Conservation (phyloP, 2,797 vertebrate species). For the Acanthurus lineatus region DNA sequence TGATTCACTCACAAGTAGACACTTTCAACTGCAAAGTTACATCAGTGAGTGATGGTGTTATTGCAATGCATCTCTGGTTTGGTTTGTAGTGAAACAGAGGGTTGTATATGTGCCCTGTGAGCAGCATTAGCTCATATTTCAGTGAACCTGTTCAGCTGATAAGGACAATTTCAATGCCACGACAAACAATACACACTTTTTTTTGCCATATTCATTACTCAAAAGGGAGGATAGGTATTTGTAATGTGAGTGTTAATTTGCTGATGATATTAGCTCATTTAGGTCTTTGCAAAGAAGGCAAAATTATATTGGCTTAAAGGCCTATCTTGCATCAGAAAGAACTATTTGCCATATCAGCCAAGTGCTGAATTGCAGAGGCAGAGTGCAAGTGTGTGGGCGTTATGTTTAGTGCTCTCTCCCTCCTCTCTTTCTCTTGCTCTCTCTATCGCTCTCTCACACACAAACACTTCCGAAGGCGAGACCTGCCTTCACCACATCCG, state of each 20-base stretch:
- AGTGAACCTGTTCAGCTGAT: constrained; percentile 20
- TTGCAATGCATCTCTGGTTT: constrained; percentile 50
- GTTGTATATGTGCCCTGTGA: neutral
- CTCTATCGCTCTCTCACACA: neutral
- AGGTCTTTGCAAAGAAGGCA: constrained; percentile 23
- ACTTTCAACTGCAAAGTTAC: constrained; percentile 72
- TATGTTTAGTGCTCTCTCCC: constrained; percentile 62
- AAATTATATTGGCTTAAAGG: constrained; percentile 47
- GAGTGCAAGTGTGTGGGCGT: constrained; percentile 77
- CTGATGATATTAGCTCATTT: constrained; percentile 39
- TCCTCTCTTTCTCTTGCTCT: neutral
- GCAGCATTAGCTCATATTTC: constrained; percentile 3
- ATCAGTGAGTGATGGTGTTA: constrained; percentile 69
- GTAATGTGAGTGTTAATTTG: constrained; percentile 32
- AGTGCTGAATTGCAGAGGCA: constrained; percentile 75
- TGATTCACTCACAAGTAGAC: constrained; percentile 80
- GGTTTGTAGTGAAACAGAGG: constrained; percentile 33
- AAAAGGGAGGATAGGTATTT: neutral
- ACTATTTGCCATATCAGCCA: constrained; percentile 59
- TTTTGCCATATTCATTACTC: neutral
- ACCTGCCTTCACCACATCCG: constrained; percentile 80
- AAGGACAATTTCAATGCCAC: neutral
- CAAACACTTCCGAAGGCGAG: constrained; percentile 76
- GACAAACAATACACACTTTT: neutral
- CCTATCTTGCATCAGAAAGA: constrained; percentile 66